A percentile compares a stretch with the other conserved stretches of the same genome.
These are phyloP conservation scores for Eretmocerus hayati DNA, from an alignment of 2,888 invertebrate species.

Conservation along the genomic window DNA sequence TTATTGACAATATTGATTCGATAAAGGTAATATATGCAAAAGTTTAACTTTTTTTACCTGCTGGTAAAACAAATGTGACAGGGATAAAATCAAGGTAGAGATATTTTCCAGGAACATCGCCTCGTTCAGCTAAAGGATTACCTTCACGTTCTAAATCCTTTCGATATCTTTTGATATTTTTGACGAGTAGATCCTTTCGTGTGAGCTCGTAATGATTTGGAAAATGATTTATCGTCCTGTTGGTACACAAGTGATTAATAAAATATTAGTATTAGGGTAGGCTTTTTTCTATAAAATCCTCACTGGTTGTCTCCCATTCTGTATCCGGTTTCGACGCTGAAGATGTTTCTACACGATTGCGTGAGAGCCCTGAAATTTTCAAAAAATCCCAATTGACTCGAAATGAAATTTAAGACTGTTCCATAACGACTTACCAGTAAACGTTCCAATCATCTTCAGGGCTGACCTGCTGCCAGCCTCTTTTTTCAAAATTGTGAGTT, in stretches of 20 bases:
- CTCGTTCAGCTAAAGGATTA: constrained; percentile 77
- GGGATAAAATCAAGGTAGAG: constrained; percentile 87
- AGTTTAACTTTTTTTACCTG: constrained; percentile 46
- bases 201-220: constrained; percentile 94
- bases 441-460: constrained; percentile 94
- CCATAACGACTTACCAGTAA: constrained; percentile 68
- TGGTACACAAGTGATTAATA: not conserved
- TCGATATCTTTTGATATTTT: constrained; percentile 90
- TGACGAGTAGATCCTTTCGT: constrained; percentile 90
- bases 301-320: constrained; percentile 88
- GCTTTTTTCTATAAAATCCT: constrained; percentile 33
- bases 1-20: not conserved
- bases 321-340: constrained; percentile 87
- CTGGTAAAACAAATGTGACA: constrained; percentile 86
- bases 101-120: constrained; percentile 66
- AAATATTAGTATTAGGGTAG: not conserved
- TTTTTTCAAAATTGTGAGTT: constrained; percentile 83
- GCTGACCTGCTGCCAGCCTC: constrained; percentile 82
- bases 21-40: not conserved
- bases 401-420: not conserved
- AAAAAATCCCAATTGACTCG: too few relatives aligned
- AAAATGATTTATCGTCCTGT: constrained; percentile 86
- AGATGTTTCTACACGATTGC: constrained; percentile 82
- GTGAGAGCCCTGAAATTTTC: constrained; percentile 80
- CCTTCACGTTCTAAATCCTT: constrained; percentile 89